A percentile compares a stretch with the other conserved stretches of the same genome.
Conservation (phyloP, 2,888 invertebrate genomes). For the Charanyca ferruginea region DNA sequence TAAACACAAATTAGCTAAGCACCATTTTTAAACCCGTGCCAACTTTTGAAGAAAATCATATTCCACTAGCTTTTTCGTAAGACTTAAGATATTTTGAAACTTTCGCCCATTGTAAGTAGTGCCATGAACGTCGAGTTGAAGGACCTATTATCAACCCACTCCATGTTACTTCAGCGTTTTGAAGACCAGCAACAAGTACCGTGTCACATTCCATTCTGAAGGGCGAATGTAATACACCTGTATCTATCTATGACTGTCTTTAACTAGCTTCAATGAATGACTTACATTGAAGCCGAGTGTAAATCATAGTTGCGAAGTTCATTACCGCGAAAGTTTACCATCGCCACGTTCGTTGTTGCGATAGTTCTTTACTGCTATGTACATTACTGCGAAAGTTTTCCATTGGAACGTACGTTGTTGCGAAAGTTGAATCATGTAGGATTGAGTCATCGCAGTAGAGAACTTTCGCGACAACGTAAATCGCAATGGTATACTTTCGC, state of each 20-base stretch:
- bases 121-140: conserved; percentile 18
- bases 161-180: conserved; percentile 22
- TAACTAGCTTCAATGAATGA: not conserved
- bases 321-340: too few species aligned
- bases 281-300: too few species aligned
- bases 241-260: not conserved
- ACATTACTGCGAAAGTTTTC: too few species aligned
- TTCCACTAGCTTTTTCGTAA: conserved; percentile 15
- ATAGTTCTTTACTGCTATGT: too few species aligned
- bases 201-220: conserved; percentile 8
- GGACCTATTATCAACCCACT: conserved; percentile 25
- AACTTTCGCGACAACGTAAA: too few species aligned
- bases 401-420: too few species aligned
- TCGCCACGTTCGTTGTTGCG: too few species aligned
- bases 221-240: not conserved
- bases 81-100: conserved; percentile 42
- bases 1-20: not conserved
- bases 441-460: too few species aligned
- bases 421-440: too few species aligned
- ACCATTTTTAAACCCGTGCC: conserved; percentile 21
- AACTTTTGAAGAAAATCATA: conserved; percentile 22
- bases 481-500: too few species aligned
- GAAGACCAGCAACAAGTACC: conserved; percentile 48
- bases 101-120: conserved; percentile 39
- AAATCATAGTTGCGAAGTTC: too few species aligned